Base-by-base conservation (phyloP, 1,140 invertebrate genomes). In the Myzus persicae region DNA sequence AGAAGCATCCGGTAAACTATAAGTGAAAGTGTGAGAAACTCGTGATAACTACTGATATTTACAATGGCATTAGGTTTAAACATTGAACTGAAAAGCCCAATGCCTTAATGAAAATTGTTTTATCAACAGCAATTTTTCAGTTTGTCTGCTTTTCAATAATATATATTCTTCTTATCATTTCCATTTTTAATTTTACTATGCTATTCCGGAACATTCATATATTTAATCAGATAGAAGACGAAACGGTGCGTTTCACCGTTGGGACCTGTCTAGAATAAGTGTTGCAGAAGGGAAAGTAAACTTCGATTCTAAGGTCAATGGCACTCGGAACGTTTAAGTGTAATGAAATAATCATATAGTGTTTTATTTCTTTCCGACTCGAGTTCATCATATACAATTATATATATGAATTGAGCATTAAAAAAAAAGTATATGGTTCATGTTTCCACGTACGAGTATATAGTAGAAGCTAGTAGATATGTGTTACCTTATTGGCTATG, bases 1-100 rank as follows among this genome's bases (percentile, higher is more conserved):
- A 85, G 44, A 42, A 84, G 91, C 81, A 93, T 93, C 81, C 91
- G 91, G 81, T 85, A 85, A 93, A 93, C 51, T 82, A n/a, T n/a
- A 93, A 93, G 91, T 85, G 91, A 93, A 93, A 93, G 91, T 93
- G 81, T 93, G 91, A 93, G 91, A 93, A 93, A 93, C 81, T 82
- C 46, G 11, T 85, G 81, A 82, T 81, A 38, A 92, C n/a, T 5
- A 36, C 36, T 81, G 6, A 51, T 93, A 38, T 91, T 76, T 82
- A 81, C 76, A 91, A 90, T 90, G 42, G 26, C 90, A 91, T 91
- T 91, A 76, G 38, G 42, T 36, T 59, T 91, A 76, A 91, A 91
- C 59, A 91, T 42, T 76, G 44, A 91, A 89, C 22, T 54, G 88
- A 89, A 89, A 89, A 89, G 8, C 48, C 48, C 4, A 54, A 89